A percentile compares a stretch with the other conserved stretches of the same genome.
phyloP scores from a whole-genome alignment of 2,113 vertebrate genomes.

The Sinocyclocheilus rhinocerous region DNA sequence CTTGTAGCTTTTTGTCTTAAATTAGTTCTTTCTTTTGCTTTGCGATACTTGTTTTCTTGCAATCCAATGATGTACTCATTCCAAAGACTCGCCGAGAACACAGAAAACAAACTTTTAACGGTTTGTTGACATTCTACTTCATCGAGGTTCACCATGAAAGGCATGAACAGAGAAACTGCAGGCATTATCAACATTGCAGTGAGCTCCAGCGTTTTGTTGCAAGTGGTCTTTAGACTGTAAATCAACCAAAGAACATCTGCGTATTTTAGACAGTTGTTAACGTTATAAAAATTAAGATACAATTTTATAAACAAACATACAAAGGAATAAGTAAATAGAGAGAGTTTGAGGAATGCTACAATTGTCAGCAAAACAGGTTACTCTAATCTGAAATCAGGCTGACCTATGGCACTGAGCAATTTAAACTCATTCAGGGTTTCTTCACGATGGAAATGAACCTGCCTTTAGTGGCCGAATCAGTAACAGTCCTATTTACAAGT shows the following conservation, averaged over 20 bases:
- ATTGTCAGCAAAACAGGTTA: neutral
- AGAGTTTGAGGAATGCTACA: constrained; percentile 12
- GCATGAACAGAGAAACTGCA: neutral
- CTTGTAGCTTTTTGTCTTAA: neutral
- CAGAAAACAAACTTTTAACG: neutral
- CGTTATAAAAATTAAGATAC: neutral
- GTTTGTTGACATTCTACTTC: neutral
- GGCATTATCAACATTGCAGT: neutral
- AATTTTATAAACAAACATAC: constrained; percentile 1
- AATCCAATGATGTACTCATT: too few relatives aligned
- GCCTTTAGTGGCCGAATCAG: neutral
- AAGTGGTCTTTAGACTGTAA: neutral
- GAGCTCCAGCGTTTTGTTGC: neutral
- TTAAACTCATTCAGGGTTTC: too few relatives aligned
- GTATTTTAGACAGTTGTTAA: neutral
- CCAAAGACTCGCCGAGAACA: too few relatives aligned
- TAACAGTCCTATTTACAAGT: neutral
- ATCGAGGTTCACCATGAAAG: neutral
- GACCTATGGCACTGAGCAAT: neutral
- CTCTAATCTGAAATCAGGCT: neutral
- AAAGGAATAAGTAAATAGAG: neutral
- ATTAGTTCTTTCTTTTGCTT: neutral
- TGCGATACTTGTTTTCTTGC: too few relatives aligned
- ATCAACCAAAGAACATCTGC: neutral
- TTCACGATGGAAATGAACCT: neutral